Base-by-base conservation (phyloP, 2,113 vertebrate genomes). In the Lepus europaeus region DNA sequence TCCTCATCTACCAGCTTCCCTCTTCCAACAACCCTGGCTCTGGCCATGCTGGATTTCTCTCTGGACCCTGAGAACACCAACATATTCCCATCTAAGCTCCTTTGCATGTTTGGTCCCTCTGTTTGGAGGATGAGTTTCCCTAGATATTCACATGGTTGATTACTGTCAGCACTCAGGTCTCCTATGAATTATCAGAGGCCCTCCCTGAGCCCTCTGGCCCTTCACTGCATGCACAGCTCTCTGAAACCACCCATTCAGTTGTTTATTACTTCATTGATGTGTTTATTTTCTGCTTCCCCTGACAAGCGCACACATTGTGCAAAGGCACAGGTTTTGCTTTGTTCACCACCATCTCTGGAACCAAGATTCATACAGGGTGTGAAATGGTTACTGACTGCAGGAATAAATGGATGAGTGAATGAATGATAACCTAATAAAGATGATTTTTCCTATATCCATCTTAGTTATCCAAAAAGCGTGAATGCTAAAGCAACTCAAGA, bases 341-440 rank as follows among this genome's bases (percentile, higher is more conserved):
- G 23, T 86, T 84, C 10, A 64, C 39, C 31, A 51, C 66, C 19
- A 29, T 27, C 56, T 73, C 80, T 45, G 78, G 22, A n/a, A 36
- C 2, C 36, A 51, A 19, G 14, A 95, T 27, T 4, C 49, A 59
- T 5, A 27, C 39, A 86, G 11, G 39, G 79, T 19, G 23, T 33
- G 59, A 64, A 70, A 39, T 9, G 33, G 17, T 80, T 80, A 66
- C 0, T 90, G 69, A 51, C 12, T 49, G 27, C 7, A 70, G 64
- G 56, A 87, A 70, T 74, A 96, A 89, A 81, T 45, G 29, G 53
- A 86, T 8, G 27, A 81, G 63, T 59, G 59, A 90, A 74, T 79
- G 31, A 97, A 81, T 59, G 66, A 84, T 85, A 95, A 93, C 19
- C 31, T 36, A 70, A 92, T 93, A 51, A 87, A 56, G 90, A 86